These are phyloP conservation scores for Thysanoteuthis rhombus DNA, from an alignment of 2,888 invertebrate species.

Conservation along the genomic window DNA sequence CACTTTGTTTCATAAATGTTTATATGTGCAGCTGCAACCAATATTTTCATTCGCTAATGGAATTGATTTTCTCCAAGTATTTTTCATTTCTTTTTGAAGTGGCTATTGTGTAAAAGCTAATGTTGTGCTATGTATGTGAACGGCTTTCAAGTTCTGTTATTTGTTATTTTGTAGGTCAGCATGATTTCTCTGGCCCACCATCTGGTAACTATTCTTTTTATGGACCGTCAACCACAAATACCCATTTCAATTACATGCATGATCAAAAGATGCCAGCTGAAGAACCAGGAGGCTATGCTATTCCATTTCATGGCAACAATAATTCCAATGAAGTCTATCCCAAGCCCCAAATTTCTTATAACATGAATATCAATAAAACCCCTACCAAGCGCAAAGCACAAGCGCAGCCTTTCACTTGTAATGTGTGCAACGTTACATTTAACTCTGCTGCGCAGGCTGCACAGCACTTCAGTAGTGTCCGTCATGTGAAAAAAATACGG, in stretches of 20 bases:
- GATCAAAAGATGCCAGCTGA: not conserved
- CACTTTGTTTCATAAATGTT: not conserved
- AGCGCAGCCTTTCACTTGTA: not conserved
- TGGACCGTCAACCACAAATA: conserved; percentile 17
- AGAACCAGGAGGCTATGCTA: not conserved
- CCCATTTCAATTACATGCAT: not conserved
- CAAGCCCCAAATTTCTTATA: not conserved
- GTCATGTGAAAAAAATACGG: not conserved
- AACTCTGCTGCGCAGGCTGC: not conserved
- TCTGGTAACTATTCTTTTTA: conserved; percentile 25
- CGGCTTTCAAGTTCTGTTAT: not conserved
- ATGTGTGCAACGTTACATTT: not conserved
- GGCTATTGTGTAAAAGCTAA: too few relatives aligned
- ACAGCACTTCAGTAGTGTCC: not conserved
- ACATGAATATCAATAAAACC: not conserved
- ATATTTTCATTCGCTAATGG: not conserved
- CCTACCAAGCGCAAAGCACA: not conserved
- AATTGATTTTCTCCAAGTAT: not conserved
- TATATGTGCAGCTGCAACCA: not conserved
- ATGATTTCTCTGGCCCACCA: not conserved
- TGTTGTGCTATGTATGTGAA: not conserved
- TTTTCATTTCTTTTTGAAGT: not conserved
- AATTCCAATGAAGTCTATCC: not conserved
- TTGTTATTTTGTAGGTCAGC: conserved; percentile 28
- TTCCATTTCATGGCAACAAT: not conserved